Percentiles rank a stretch among this genome's conserved stretches.
Conservation (phyloP, 2,888 invertebrate genomes). For the Merodon equestris region DNA sequence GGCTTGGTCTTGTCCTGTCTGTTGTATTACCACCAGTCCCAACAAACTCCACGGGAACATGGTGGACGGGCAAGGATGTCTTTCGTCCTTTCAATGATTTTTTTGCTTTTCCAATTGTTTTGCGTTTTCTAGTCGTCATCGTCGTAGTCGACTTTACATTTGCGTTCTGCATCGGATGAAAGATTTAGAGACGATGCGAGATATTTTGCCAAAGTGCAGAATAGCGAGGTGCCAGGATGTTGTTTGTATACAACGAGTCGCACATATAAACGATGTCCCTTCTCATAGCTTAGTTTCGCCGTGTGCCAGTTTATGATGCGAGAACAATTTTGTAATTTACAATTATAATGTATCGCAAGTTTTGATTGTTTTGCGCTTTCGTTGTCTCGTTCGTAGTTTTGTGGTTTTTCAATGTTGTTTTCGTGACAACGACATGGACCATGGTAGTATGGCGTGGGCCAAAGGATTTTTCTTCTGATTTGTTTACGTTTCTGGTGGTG, state of each 20-base stretch:
- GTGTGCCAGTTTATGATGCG: conserved; percentile 57
- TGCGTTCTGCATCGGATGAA: conserved; percentile 54
- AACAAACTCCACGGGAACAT: no score
- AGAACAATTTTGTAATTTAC: conserved; percentile 67
- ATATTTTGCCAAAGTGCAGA: conserved; percentile 22
- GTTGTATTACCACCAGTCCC: neutral
- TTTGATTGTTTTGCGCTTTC: conserved; percentile 63
- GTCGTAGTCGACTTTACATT: conserved; percentile 27
- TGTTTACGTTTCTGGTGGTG: conserved; percentile 51
- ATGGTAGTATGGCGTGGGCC: neutral
- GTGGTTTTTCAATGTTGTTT: conserved; percentile 30
- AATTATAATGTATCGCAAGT: conserved; percentile 67
- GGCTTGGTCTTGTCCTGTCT: conserved; percentile 3
- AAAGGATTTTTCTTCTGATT: conserved; percentile 44
- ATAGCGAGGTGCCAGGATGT: conserved; percentile 53
- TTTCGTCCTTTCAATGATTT: conserved; percentile 27
- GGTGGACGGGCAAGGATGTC: conserved; percentile 2
- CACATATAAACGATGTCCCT: conserved; percentile 12
- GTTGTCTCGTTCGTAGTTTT: conserved; percentile 47
- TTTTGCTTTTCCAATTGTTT: conserved; percentile 2
- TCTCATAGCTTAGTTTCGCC: neutral
- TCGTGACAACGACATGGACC: neutral
- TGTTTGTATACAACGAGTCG: conserved; percentile 42
- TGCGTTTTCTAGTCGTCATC: conserved; percentile 20
- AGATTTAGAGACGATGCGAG: conserved; percentile 49